Percentiles rank a stretch among this genome's conserved stretches.
phyloP scores from a whole-genome alignment of 2,888 invertebrate genomes.

The Unio pictorum region DNA sequence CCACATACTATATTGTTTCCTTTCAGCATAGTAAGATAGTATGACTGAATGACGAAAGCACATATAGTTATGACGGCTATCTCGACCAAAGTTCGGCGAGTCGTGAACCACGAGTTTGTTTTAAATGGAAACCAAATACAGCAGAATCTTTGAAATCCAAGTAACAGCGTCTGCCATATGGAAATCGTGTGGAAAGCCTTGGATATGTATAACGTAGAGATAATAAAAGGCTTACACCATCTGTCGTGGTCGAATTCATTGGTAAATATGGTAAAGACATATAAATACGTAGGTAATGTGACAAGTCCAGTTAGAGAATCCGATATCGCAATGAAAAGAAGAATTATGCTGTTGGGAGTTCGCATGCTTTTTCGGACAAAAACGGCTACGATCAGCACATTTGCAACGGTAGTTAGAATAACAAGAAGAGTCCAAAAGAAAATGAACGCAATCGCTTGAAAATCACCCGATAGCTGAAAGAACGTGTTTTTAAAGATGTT shows the following conservation, averaged over 20 bases:
- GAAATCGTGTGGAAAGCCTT: slow-evolving; percentile 33
- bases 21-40: slow-evolving; percentile 12
- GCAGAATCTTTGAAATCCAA: slow-evolving; percentile 33
- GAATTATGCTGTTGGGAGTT: slow-evolving; percentile 23
- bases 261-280: neutral
- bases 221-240: slow-evolving; percentile 10
- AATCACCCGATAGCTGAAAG: neutral
- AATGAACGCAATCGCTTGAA: too few relatives aligned
- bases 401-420: slow-evolving; percentile 25
- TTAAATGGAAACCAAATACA: slow-evolving; percentile 20
- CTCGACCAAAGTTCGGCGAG: too few relatives aligned
- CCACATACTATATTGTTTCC: slow-evolving; percentile 2
- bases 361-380: too few relatives aligned
- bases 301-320: slow-evolving; percentile 31
- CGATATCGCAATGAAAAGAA: slow-evolving; percentile 27
- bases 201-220: slow-evolving; percentile 15
- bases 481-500: too few relatives aligned
- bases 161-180: slow-evolving; percentile 32
- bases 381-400: slow-evolving; percentile 19
- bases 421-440: slow-evolving; percentile 15
- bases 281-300: slow-evolving; percentile 24
- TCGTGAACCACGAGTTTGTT: too few relatives aligned
- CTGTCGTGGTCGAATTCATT: neutral
- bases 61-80: too few relatives aligned
- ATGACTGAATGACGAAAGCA: slow-evolving; percentile 23